Evolutionary conservation across 2,888 invertebrate species (phyloP).

Genomic region (Sisyra terminalis): DNA sequence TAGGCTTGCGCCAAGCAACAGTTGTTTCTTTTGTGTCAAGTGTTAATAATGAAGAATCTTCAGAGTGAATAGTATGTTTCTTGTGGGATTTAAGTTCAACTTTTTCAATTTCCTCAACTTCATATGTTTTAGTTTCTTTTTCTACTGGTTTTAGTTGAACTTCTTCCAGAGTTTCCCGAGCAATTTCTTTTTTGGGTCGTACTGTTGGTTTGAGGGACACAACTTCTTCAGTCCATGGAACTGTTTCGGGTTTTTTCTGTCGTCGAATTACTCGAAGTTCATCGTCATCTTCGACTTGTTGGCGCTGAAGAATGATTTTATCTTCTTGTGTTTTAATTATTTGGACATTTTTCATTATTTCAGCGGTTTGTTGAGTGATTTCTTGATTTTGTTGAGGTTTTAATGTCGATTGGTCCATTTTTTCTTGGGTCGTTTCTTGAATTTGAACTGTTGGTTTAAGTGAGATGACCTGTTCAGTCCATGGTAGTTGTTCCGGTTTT

Average conservation of each 20-base stretch:
- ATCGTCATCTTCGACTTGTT: no score
- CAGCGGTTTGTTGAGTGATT: conserved; percentile 5
- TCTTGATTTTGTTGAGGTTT: neutral
- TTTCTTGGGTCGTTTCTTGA: conserved; percentile 12
- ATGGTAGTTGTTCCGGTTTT: conserved; percentile 13
- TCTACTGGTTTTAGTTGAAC: conserved; percentile 28
- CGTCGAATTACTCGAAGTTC: conserved; percentile 19
- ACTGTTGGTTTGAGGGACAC: conserved; percentile 29
- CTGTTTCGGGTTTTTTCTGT: conserved; percentile 22
- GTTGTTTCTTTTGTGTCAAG: neutral
- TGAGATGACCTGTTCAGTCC: conserved; percentile 9
- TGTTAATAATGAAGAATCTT: no score
- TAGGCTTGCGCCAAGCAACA: neutral
- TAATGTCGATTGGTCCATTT: neutral
- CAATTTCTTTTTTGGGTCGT: conserved; percentile 30
- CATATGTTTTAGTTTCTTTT: conserved; percentile 6
- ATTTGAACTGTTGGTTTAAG: conserved; percentile 8
- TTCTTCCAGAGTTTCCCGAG: conserved; percentile 30
- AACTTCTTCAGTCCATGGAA: conserved; percentile 44
- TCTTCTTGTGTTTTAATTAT: neutral
- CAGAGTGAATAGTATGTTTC: no score
- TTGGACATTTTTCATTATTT: conserved; percentile 6
- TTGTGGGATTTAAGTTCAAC: no score
- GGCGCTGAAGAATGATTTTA: conserved; percentile 6
- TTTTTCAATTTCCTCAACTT: conserved; percentile 8